Evolutionary conservation across 2,888 invertebrate species (phyloP), one percentile per base, ranked within the genome.

Genomic region (Drosophila kambysellisi): DNA sequence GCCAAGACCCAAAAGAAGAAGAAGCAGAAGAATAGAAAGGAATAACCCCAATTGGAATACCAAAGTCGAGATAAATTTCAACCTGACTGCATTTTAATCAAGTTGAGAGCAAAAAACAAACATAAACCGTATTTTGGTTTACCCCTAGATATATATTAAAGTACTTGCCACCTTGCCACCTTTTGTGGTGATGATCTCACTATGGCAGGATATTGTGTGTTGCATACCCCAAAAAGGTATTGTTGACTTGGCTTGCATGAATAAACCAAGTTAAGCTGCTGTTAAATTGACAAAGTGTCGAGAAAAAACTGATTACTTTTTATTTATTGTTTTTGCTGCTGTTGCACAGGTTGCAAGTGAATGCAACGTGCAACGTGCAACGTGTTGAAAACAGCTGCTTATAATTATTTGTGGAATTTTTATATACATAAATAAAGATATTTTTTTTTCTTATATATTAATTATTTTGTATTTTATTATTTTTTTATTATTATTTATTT

Each of bases 81-180:
- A 78, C 89, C 81, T 88, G 89, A 88, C 91, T 88, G 91, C 91
- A 88, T 89, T 88, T 90, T 88, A 89, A 88, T 90, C 88, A 88
- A 88, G 85, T 72, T 74, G 65, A 83, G 73, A 78, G 75, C 70
- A 60, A 65, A 70, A 32, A 30, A 1, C 37, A 20, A 15, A 1
- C 33, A 17, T 43, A 64, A 76, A 70, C 63, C 81, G 52, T 71
- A 76, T 65, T 62, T 54, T 52, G 51, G 57, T 64, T 67, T 68
- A 84, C 77, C 71, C 61, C 30, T 25, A 25, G 25, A 25, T 25
- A 57, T 30, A 61, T 63, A n/a, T 4, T 12, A 8, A 70, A 66
- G 68, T 59, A 53, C 56, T 54, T 35, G 29, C 37, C 46, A 68
- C 75, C 80, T 79, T 39, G n/a, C 35, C 41, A 66, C 73, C 80